A percentile compares a stretch with the other conserved stretches of the same genome.
These are phyloP conservation scores for Drosophila infuscata DNA, from an alignment of 2,888 invertebrate genomes.

Conservation along the genomic window DNA sequence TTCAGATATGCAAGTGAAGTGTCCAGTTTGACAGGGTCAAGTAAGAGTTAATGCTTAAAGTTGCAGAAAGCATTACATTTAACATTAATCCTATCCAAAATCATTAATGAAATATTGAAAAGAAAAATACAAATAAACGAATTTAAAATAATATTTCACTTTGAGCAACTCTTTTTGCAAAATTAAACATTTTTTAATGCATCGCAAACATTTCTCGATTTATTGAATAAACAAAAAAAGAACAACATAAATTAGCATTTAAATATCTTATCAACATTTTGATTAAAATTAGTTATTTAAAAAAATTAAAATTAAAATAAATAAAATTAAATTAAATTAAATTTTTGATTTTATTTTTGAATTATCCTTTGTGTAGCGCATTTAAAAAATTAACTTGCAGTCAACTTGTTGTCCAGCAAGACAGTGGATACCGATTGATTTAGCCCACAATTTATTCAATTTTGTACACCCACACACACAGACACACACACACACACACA, in stretches of 20 bases:
- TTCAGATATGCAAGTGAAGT: constrained; percentile 11
- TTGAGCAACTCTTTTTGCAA: neutral
- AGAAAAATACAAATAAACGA: neutral
- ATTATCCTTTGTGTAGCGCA: neutral
- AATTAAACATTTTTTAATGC: neutral
- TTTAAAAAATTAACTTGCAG: neutral
- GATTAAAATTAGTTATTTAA: too few relatives aligned
- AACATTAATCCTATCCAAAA: neutral
- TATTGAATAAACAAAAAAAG: too few relatives aligned
- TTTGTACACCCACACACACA: neutral
- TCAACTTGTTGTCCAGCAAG: neutral
- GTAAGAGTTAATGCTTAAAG: neutral
- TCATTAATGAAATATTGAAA: neutral
- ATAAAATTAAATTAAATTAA: too few relatives aligned
- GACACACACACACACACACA: neutral
- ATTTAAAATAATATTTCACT: neutral
- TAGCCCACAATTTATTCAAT: constrained; percentile 16
- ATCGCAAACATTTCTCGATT: neutral
- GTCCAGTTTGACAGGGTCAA: constrained; percentile 8
- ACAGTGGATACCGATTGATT: constrained; percentile 16
- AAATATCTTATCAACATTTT: too few relatives aligned
- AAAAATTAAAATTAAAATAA: too few relatives aligned
- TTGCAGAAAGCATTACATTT: too few relatives aligned
- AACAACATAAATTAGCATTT: too few relatives aligned
- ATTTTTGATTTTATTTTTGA: neutral